Base-by-base conservation (phyloP, 1,140 invertebrate species). In the Brachystomella parvula region DNA sequence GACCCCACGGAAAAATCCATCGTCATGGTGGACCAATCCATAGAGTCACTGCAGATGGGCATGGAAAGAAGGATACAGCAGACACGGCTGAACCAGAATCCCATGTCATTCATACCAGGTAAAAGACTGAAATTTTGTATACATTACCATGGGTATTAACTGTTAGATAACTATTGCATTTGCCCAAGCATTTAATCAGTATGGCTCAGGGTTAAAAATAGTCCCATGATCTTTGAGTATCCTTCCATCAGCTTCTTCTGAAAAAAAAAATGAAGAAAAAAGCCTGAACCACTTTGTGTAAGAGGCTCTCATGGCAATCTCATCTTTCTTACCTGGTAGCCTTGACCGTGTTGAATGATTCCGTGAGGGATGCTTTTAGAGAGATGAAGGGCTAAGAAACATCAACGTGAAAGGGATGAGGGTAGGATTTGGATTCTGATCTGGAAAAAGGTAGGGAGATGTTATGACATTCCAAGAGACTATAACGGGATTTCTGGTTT, bases 401-500 rank as follows among this genome's bases (percentile, higher is more conserved):
- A 32, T 3, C 24, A 9, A n/a, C 15, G 21, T 12, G 2, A 28
- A 24, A 44, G n/a, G 31, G 39, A 35, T 3, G 26, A n/a, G 26
- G 3, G 6, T 9, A 15, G 31, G 26, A 61, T 9, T 9, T 44
- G 2, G n/a, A n/a, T n/a, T n/a, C n/a, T 6, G 26, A 56, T 6
- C 49, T 9, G 33, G 30, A 61, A 61, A n/a, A 44, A 21, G 32
- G 31, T 17, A 17, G 49, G 6, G 26, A 56, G 35, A 61, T 58
- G 58, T n/a, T n/a, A n/a, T n/a, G n/a, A n/a, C n/a, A n/a, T n/a
- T n/a, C n/a, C n/a, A 35, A 63, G 63, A 44, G 49, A 67, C 58
- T 60, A 49, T 68, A 68, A 68, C 67, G 67, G 67, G 67, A 69
- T 63, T 33, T 59, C 53, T 12, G 39, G 15, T 56, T n/a, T 56